A percentile compares a stretch with the other conserved stretches of the same genome.
Conservation (phyloP, 2,797 vertebrate species). For the Acropternis orthonyx region DNA sequence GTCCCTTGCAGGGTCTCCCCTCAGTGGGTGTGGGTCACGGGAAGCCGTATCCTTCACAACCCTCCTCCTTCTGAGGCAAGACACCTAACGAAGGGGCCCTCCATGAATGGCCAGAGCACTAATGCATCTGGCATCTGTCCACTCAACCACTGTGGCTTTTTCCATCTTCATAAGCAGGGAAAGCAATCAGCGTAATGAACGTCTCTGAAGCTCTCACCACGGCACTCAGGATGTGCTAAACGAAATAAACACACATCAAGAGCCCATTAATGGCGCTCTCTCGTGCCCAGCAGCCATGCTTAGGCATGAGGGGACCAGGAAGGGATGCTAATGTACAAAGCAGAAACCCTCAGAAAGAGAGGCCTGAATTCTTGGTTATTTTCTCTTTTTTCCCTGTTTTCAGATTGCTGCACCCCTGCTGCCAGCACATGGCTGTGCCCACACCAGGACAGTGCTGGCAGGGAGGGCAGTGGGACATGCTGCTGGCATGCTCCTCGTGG, state of each 20-base stretch:
- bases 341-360: background rate
- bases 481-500: background rate
- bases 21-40: background rate
- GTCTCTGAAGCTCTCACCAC: background rate
- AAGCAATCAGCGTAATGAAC: constrained; percentile 30
- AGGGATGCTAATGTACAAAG: background rate
- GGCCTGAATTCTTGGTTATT: background rate
- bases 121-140: background rate
- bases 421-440: background rate
- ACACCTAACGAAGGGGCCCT: background rate
- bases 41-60: background rate
- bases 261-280: background rate
- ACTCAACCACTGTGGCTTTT: constrained; percentile 34
- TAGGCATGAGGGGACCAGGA: background rate
- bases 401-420: background rate
- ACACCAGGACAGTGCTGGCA: background rate
- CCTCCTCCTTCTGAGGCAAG: background rate
- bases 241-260: constrained; percentile 29
- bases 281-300: background rate
- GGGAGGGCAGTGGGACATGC: background rate
- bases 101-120: background rate
- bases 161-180: constrained; percentile 47
- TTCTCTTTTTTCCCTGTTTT: background rate
- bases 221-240: constrained; percentile 39
- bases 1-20: background rate